phyloP scores from a whole-genome alignment of 2,113 vertebrate species.

The Nycticryphes semicollaris region DNA sequence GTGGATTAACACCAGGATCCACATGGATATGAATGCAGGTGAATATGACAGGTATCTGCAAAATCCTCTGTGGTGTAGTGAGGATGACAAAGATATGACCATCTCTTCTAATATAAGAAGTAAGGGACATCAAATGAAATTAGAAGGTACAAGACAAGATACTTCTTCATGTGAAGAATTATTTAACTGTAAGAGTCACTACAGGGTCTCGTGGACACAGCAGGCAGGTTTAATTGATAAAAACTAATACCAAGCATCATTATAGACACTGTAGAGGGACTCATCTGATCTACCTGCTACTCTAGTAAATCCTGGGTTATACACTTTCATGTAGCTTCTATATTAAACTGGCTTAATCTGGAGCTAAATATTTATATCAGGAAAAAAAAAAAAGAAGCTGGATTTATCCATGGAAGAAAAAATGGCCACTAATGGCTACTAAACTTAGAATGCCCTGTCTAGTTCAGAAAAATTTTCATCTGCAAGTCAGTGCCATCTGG shows the following conservation, averaged over 20 bases:
- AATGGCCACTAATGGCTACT: neutral
- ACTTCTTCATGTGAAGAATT: neutral
- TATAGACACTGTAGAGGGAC: neutral
- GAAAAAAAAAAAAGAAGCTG: neutral
- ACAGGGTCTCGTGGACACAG: neutral
- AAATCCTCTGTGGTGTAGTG: neutral
- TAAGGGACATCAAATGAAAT: neutral
- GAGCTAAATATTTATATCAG: neutral
- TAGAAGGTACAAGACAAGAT: neutral
- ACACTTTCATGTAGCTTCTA: neutral
- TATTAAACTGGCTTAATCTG: neutral
- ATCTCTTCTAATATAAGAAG: neutral
- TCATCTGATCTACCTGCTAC: neutral
- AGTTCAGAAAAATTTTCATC: neutral
- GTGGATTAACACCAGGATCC: neutral
- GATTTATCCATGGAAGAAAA: neutral
- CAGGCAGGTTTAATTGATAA: neutral
- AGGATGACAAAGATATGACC: neutral
- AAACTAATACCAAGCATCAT: neutral
- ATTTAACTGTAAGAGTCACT: neutral
- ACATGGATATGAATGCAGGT: neutral
- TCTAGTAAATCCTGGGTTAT: neutral
- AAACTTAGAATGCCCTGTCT: neutral
- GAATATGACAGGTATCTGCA: neutral
- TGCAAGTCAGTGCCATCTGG: neutral